Base-by-base conservation (phyloP, 2,888 invertebrate species). In the Eupeodes latifasciatus region DNA sequence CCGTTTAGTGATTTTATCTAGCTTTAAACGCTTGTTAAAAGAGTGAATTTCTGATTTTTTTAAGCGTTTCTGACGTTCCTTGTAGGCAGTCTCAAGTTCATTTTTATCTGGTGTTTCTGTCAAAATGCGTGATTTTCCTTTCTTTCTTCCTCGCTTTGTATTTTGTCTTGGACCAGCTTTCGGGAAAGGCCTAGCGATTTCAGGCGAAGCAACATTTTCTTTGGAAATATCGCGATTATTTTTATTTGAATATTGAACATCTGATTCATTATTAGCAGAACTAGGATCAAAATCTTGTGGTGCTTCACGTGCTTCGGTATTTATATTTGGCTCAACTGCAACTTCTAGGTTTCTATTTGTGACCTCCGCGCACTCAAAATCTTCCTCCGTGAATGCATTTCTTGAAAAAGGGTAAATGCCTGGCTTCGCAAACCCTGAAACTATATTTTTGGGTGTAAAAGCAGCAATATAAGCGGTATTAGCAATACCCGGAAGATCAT, bases 1-100 rank as follows among this genome's bases (percentile, higher is more conserved):
- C 55, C 66, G 11, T 76, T 57, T 66, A 53, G 75, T 69, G 55
- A 44, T 74, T 75, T 84, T 67, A 67, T 75, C 71, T 69, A 47
- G 57, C 57, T 80, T 79, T 53, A 85, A 71, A 80, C 85, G 80
- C 71, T 80, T 85, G 49, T 66, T 77, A 51, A 85, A 85, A 62
- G 76, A 64, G 62, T 80, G 53, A 55, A 77, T 66, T 77, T 55
- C 40, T 66, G 76, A 34, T 71, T 79, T 79, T 62, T 40, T 47
- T 69, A 40, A 7, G 40, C 57, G 72, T 47, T 64, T 80, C 62
- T 80, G 72, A 36, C 72, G 80, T 72, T 80, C 51, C 19, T 69
- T 36, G 59, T 67, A 67, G 51, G 77, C 57, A 34, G 66, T 47
- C 66, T 67, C 67, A 67, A 67, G 44, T 36, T 77, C 36, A 78